Percentiles rank a stretch among this genome's conserved stretches.
phyloP scores from a whole-genome alignment of 2,888 invertebrate genomes.

The Syrista parreyssii region DNA sequence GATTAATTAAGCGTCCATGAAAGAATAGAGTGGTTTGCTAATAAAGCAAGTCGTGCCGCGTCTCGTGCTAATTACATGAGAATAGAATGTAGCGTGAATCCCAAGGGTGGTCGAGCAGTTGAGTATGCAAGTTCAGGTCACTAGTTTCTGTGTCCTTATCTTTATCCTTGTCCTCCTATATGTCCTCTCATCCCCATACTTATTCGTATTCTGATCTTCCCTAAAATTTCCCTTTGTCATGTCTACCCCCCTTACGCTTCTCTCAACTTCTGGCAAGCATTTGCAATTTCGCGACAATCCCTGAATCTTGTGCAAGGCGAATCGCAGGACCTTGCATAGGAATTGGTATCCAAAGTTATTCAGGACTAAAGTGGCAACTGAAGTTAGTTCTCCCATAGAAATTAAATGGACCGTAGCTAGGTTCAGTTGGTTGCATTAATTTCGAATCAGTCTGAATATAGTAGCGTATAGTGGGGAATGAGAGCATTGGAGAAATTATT shows the following conservation, averaged over 20 bases:
- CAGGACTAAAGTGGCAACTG: neutral
- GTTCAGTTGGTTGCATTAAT: neutral
- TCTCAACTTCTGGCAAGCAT: neutral
- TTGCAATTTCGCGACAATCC: neutral
- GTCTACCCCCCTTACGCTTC: neutral
- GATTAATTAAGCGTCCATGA: neutral
- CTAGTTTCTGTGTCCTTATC: neutral
- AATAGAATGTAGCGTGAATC: neutral
- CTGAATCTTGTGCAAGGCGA: neutral
- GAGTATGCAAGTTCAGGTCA: neutral
- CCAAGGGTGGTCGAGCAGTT: neutral
- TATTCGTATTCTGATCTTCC: neutral
- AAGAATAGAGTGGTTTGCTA: neutral
- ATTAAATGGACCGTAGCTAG: neutral
- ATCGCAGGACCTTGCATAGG: neutral
- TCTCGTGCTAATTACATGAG: neutral
- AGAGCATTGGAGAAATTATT: neutral
- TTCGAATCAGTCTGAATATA: neutral
- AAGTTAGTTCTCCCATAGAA: neutral
- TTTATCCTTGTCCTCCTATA: neutral
- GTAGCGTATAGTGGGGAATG: neutral
- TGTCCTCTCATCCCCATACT: neutral
- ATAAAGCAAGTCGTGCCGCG: neutral
- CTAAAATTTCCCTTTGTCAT: neutral
- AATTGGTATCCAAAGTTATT: neutral